Percentiles rank a stretch among this genome's conserved stretches.
These are phyloP conservation scores for Prionace glauca DNA, from an alignment of 2,797 vertebrate species.

Conservation along the genomic window DNA sequence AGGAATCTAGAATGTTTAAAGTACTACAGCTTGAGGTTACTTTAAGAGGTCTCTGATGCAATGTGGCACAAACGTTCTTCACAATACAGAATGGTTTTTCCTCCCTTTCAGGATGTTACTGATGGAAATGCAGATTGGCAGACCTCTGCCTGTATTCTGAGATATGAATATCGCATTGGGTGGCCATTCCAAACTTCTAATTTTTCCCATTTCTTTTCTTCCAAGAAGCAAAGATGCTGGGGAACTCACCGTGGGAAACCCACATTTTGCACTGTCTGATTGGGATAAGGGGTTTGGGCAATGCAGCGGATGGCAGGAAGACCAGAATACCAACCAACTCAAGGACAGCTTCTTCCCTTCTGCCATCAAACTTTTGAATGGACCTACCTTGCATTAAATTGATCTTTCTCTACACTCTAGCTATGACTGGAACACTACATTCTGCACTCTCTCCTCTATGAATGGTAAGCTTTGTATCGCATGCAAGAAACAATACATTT, in stretches of 20 bases:
- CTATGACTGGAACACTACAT: too few species aligned
- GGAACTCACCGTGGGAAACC: neutral
- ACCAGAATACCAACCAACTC: neutral
- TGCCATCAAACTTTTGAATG: too few species aligned
- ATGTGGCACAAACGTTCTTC: neutral
- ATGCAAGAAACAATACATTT: too few species aligned
- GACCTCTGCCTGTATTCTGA: neutral
- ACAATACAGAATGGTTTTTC: neutral
- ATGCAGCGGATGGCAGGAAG: neutral
- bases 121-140: neutral
- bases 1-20: neutral
- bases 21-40: neutral
- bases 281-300: neutral
- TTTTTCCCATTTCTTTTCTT: neutral
- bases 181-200: neutral
- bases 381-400: too few species aligned
- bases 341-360: too few species aligned
- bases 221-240: neutral
- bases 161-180: neutral
- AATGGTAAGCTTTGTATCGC: too few species aligned
- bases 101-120: neutral
- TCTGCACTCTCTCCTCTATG: too few species aligned
- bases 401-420: too few species aligned
- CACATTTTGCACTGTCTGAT: neutral
- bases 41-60: neutral